Evolutionary conservation across 2,113 vertebrate genomes (phyloP).

Genomic region (Fregata magnificens): DNA sequence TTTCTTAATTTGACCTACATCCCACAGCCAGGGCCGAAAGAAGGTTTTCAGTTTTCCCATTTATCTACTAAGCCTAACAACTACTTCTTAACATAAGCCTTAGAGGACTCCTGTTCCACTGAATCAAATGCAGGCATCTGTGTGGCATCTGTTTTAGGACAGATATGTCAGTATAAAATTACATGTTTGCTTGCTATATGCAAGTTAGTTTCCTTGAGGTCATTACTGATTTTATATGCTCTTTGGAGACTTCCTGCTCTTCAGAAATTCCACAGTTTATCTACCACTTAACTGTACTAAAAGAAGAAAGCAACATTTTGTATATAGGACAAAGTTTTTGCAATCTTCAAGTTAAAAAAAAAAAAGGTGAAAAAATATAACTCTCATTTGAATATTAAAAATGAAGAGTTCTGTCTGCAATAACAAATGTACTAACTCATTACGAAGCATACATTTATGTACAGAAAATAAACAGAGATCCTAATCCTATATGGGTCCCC

Average conservation of each 20-base stretch:
- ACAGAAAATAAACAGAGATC: background rate
- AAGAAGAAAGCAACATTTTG: background rate
- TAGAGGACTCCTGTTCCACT: background rate
- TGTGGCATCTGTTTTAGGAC: background rate
- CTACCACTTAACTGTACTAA: background rate
- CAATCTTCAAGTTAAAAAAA: background rate
- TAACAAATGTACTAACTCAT: background rate
- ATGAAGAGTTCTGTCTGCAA: background rate
- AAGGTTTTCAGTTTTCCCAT: background rate
- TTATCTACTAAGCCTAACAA: background rate
- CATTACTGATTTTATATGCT: constrained; percentile 14
- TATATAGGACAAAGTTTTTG: background rate
- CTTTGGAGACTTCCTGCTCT: background rate
- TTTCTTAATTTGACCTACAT: background rate
- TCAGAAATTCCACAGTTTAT: background rate
- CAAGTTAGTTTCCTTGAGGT: background rate
- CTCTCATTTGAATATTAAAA: background rate
- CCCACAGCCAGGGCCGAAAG: background rate
- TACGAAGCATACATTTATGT: background rate
- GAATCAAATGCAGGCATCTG: background rate
- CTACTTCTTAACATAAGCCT: background rate
- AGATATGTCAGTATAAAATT: background rate
- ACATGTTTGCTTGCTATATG: background rate
- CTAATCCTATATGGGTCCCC: background rate
- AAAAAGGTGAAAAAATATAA: background rate